Evolutionary conservation across 1,140 invertebrate species (phyloP).

Genomic region (Trachelipus rathkii): DNA sequence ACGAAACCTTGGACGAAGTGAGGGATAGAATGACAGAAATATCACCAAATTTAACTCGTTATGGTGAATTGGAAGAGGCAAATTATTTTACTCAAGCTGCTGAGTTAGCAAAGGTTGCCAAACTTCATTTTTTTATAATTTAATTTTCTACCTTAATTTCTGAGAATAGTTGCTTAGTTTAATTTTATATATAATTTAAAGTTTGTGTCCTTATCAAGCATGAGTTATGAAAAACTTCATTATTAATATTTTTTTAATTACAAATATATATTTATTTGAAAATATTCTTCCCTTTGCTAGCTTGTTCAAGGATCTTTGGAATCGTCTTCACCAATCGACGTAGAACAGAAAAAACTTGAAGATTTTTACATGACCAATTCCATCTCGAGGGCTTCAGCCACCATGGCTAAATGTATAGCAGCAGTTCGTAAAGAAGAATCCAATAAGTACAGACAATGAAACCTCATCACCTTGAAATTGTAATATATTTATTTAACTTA

Average conservation of each 20-base stretch:
- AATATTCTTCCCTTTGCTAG: slow-evolving; percentile 53
- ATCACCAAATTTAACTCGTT: slow-evolving; percentile 80
- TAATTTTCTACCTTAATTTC: slow-evolving; percentile 1
- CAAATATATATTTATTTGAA: not conserved
- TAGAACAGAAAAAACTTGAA: slow-evolving; percentile 74
- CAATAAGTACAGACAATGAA: slow-evolving; percentile 44
- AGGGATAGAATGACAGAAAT: slow-evolving; percentile 74
- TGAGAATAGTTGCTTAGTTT: slow-evolving; percentile 6
- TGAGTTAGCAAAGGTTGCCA: slow-evolving; percentile 61
- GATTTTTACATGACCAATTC: slow-evolving; percentile 98
- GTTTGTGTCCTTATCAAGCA: too few species aligned
- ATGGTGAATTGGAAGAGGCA: slow-evolving; percentile 75
- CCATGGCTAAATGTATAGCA: slow-evolving; percentile 97
- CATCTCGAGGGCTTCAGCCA: slow-evolving; percentile 91
- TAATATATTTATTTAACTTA: not conserved
- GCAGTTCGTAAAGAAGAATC: slow-evolving; percentile 65
- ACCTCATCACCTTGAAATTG: not conserved
- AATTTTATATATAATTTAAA: not conserved
- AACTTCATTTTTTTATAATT: not conserved
- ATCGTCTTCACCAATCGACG: slow-evolving; percentile 58
- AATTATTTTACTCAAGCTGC: slow-evolving; percentile 75
- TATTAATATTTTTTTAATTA: not conserved
- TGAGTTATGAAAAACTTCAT: not conserved
- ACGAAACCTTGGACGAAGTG: slow-evolving; percentile 83
- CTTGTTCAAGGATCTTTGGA: slow-evolving; percentile 53